These are phyloP conservation scores for Bombycilla garrulus DNA, from an alignment of 2,113 vertebrate species.

Conservation along the genomic window DNA sequence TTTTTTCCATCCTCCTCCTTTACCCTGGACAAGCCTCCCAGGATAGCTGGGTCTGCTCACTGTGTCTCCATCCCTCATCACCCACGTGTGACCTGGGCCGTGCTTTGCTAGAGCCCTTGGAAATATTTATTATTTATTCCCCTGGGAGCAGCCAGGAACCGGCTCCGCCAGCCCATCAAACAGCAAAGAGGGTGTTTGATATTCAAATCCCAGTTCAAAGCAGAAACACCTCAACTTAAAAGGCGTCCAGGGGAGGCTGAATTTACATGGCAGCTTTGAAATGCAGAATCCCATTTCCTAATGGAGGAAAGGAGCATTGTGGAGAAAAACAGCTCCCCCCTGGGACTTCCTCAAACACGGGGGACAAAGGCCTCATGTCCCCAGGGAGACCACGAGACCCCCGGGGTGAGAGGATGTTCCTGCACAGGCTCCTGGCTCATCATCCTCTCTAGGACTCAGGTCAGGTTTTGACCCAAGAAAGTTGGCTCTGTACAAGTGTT, in stretches of 20 bases:
- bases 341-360: not conserved
- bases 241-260: not conserved
- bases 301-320: not conserved
- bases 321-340: not conserved
- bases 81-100: not conserved
- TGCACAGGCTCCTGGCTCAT: not conserved
- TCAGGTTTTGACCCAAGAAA: not conserved
- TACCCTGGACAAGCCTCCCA: fast-evolving
- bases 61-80: fast-evolving
- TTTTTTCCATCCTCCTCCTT: not conserved
- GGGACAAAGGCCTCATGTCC: not conserved
- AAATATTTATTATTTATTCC: not conserved
- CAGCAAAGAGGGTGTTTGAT: not conserved
- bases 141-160: not conserved
- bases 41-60: not conserved
- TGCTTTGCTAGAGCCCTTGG: not conserved
- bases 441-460: not conserved
- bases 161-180: not conserved
- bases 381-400: not conserved
- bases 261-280: slow-evolving; percentile 8
- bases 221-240: not conserved
- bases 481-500: not conserved
- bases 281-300: slow-evolving; percentile 1
- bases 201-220: slow-evolving; percentile 40
- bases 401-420: fast-evolving